These are phyloP conservation scores for Delichon dasypus DNA, from an alignment of 2,797 vertebrate species.

Conservation along the genomic window DNA sequence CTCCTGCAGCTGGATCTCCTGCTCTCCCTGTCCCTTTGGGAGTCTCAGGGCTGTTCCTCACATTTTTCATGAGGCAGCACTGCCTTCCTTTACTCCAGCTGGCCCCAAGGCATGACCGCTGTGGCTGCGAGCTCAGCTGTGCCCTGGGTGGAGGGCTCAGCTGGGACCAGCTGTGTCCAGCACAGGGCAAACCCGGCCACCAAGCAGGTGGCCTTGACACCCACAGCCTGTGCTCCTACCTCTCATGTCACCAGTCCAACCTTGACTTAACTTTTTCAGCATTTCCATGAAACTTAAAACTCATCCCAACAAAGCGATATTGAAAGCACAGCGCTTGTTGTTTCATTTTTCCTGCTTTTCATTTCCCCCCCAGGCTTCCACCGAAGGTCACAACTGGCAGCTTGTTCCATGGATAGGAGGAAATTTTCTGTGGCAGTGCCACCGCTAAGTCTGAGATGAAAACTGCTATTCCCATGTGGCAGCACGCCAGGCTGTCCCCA, in stretches of 20 bases:
- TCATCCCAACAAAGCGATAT: not conserved
- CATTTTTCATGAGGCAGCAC: not conserved
- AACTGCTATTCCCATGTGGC: not conserved
- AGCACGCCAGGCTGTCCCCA: not conserved
- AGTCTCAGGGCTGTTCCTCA: too few species aligned
- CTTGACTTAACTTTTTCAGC: not conserved
- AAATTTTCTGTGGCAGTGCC: accelerated
- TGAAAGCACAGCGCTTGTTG: accelerated
- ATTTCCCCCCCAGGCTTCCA: not conserved
- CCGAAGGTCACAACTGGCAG: not conserved
- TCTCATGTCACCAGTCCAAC: not conserved
- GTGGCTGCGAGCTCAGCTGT: not conserved
- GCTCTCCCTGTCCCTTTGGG: accelerated
- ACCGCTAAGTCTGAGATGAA: not conserved
- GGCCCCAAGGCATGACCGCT: accelerated
- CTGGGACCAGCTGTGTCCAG: not conserved
- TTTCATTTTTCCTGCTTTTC: not conserved
- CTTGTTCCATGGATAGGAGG: accelerated
- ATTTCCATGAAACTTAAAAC: not conserved
- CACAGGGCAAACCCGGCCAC: not conserved
- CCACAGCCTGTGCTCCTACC: accelerated
- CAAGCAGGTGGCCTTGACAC: not conserved
- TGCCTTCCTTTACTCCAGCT: accelerated
- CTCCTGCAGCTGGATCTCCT: accelerated
- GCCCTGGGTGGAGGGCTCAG: not conserved